Conservation (phyloP, 35 echinoderm and acorn worm genomes). For the Holothuria glaberrima region DNA sequence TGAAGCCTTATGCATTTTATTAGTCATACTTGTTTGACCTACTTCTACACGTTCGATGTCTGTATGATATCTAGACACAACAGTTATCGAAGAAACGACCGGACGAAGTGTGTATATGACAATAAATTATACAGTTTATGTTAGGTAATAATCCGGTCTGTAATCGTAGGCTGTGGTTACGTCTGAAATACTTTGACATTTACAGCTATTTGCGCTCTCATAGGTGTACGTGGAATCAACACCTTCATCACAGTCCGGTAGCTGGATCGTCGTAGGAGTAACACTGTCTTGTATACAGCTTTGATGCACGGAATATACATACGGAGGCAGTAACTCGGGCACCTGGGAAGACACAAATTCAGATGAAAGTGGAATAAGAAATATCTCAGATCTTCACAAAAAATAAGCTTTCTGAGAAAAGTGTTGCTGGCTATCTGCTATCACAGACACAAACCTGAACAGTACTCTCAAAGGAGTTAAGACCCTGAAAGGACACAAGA, state of each 20-base stretch:
- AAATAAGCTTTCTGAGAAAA: no score
- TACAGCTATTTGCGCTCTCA: background rate
- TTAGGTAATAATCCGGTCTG: slow-evolving; percentile 32
- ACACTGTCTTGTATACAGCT: slow-evolving; percentile 4
- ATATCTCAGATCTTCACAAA: no score
- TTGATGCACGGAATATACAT: slow-evolving; percentile 31
- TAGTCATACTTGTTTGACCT: no score
- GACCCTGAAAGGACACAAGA: no score
- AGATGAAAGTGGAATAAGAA: background rate
- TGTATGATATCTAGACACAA: no score
- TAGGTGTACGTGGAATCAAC: background rate
- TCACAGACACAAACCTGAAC: no score
- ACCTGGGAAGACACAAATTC: background rate
- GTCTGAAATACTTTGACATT: background rate
- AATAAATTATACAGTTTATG: background rate
- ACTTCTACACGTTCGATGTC: no score
- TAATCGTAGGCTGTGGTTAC: slow-evolving; percentile 25
- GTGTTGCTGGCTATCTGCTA: no score
- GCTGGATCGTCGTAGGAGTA: background rate
- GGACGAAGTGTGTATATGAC: no score
- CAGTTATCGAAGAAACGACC: no score
- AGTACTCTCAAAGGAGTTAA: no score
- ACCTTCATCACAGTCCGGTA: slow-evolving; percentile 14
- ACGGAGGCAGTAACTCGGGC: slow-evolving; percentile 27
- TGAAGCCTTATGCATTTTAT: no score